Evolutionary conservation across 2,113 vertebrate genomes (phyloP), one percentile per base, ranked within the genome.

Genomic region (Morone chrysops): DNA sequence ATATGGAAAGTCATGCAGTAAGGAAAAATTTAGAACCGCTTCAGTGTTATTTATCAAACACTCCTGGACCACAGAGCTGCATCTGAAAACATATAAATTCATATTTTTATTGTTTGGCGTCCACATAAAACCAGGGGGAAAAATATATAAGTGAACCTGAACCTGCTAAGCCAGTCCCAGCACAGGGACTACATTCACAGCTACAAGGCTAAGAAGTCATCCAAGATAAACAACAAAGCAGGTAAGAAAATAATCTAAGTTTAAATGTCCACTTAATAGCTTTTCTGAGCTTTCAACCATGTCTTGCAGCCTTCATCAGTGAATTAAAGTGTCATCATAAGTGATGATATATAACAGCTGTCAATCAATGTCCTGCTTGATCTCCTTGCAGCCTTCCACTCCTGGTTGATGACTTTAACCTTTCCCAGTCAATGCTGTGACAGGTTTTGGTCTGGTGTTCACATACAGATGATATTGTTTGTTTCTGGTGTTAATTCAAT

Each of bases 1-100:
- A 91, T 92, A 84, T 77, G 70, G 74, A 89, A 78, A 87, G 75
- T 80, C 66, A 47, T 77, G 81, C 70, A 63, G 86, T 67, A 41
- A 53, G 81, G 59, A 61, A 84, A 76, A 68, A 70, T 77, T 75
- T 72, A 45, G 62, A 81, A 60, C 72, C 54, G 62, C 66, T 68
- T 76, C 7, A 1, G 66, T 43, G 69, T 80, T 89, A 89, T 90
- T 90, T 75, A 90, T 90, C 68, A 83, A 86, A 51, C 16, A 20
- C 56, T 72, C 75, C 57, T 36, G 48, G 69, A 80, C 60, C 74
- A 56, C 68, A 85, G 56, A 73, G 79, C 66, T 82, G 74, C 84
- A 75, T 75, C 45, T 59, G 74, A 67, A 83, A 77, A 87, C 66
- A 76, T 72, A 81, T 86, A 80, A 81, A 88, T 89, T 89, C 56